phyloP scores from a whole-genome alignment of 2,113 vertebrate genomes.

The Corvus hawaiiensis region DNA sequence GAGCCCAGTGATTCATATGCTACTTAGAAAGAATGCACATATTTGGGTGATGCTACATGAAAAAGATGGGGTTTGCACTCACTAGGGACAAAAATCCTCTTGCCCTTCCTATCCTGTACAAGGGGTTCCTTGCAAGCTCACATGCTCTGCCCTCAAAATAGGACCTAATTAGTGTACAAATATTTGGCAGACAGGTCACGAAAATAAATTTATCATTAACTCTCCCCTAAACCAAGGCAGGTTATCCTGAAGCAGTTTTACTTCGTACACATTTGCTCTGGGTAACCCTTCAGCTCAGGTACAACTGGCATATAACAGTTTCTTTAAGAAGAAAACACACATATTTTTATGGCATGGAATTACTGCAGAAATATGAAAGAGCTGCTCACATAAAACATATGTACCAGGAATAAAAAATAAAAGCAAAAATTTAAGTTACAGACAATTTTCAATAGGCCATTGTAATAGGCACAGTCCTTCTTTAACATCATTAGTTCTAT shows the following conservation, averaged over 20 bases:
- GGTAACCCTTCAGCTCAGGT: neutral
- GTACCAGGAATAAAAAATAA: neutral
- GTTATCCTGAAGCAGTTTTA: neutral
- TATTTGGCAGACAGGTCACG: neutral
- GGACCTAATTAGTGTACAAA: constrained; percentile 15
- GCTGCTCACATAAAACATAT: neutral
- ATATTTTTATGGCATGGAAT: neutral
- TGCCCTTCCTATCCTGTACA: neutral
- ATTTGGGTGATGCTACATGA: constrained; percentile 21
- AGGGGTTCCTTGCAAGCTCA: neutral
- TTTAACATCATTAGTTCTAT: neutral
- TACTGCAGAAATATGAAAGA: neutral
- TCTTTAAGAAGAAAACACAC: neutral
- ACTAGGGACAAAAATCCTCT: neutral
- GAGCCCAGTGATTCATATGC: constrained; percentile 24
- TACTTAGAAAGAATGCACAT: constrained; percentile 32
- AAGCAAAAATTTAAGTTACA: neutral
- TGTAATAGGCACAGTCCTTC: neutral
- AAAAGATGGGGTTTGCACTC: neutral
- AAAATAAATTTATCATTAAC: constrained; percentile 47
- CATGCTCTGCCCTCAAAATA: neutral
- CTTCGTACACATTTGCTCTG: neutral
- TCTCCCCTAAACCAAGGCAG: constrained; percentile 1
- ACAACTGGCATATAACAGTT: neutral
- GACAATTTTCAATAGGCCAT: neutral